Conservation (phyloP, 2,888 invertebrate genomes). For the Tryphoninae sp. region DNA sequence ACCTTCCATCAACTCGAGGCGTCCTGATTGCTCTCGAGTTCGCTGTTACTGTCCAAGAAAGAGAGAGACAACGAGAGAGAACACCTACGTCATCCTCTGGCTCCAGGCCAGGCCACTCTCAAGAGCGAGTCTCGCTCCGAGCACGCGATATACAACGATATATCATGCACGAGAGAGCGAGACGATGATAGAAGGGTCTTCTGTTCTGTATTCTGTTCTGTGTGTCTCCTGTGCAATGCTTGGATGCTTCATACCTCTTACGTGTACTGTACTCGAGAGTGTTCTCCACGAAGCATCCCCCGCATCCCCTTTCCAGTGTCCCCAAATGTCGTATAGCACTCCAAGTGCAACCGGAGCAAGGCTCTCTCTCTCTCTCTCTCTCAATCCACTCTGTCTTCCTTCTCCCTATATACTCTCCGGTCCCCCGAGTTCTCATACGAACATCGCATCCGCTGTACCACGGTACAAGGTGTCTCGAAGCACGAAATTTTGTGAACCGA, state of each 20-base stretch:
- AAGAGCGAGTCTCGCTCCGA: constrained; percentile 33
- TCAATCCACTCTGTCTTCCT: constrained; percentile 30
- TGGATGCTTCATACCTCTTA: constrained; percentile 52
- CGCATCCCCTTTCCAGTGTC: constrained; percentile 24
- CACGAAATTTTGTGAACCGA: neutral
- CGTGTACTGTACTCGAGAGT: constrained; percentile 60
- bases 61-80: constrained; percentile 13
- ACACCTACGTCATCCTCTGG: constrained; percentile 58
- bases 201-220: constrained; percentile 45
- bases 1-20: constrained; percentile 55
- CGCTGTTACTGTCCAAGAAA: constrained; percentile 42
- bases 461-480: neutral
- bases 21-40: constrained; percentile 59
- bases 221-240: constrained; percentile 38
- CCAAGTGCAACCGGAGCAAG: constrained; percentile 56
- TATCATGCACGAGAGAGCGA: constrained; percentile 18
- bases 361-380: constrained; percentile 34
- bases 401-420: constrained; percentile 20
- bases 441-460: neutral
- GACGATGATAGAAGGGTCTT: constrained; percentile 36
- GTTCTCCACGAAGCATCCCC: constrained; percentile 53
- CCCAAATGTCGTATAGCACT: constrained; percentile 56
- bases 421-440: neutral
- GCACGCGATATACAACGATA: constrained; percentile 43
- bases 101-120: constrained; percentile 59